Evolutionary conservation across 1,140 invertebrate genomes (phyloP), one percentile per base, ranked within the genome.

Genomic region (Euglossa dilemma): DNA sequence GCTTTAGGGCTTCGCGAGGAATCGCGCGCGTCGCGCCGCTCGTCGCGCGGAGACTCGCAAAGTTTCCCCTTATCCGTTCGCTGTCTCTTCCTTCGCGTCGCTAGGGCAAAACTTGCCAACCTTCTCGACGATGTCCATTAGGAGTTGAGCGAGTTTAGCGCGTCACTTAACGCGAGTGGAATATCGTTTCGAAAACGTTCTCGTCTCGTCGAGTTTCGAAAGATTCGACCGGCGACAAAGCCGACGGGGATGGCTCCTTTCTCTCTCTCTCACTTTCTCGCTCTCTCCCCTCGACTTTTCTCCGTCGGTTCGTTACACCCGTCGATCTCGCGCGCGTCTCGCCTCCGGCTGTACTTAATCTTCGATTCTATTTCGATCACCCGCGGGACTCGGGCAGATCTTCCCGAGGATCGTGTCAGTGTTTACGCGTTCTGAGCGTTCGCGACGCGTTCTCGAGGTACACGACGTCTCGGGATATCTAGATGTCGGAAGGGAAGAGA

Each of bases 111-210:
- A 87, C 85, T 84, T 87, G 74, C 59, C 76, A 71, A 75, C 86
- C 80, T 73, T 80, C 75, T 77, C 86, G 86, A 70, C 86, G 86
- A 80, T 86, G 86, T 87, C 86, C 86, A 87, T 87, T 87, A 87
- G 73, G 73, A 87, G 86, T 87, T 80, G 85, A 73, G 67, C 85
- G 85, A 87, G 86, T 87, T 87, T 81, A 87, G 61, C 83, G 75
- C 69, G 83, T 67, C 82, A 87, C 85, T 87, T 87, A 87, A 84
- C 85, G 73, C 80, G 86, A 80, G 76, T 36, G 61, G 76, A 87
- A 87, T 87, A 84, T 87, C 86, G 85, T 84, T 87, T 84, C 85
- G 82, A 75, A 84, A 84, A 87, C 83, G 86, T 84, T 83, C 80
- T 47, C 76, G 76, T 57, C 72, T 70, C 63, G 78, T 52, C 84